Conservation (phyloP, 2,888 invertebrate species). For the Cryptocheilus praepositus region DNA sequence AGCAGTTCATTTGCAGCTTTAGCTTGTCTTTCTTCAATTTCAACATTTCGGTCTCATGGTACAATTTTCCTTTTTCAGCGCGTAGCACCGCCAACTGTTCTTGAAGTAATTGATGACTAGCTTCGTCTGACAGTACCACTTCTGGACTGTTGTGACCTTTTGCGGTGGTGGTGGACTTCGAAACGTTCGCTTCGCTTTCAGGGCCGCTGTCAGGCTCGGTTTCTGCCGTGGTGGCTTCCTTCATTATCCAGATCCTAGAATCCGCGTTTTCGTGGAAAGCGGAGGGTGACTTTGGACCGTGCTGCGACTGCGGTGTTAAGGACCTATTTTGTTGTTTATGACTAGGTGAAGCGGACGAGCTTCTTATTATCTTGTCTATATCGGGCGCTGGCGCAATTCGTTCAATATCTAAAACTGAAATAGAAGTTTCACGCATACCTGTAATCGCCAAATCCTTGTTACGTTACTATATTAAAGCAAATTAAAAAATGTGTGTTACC, state of each 20-base stretch:
- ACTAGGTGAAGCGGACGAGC: constrained; percentile 40
- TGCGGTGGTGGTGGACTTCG: constrained; percentile 28
- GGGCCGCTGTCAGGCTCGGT: constrained; percentile 58
- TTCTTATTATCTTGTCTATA: constrained; percentile 53
- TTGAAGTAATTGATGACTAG: constrained; percentile 64
- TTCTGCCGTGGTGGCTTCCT: constrained; percentile 49
- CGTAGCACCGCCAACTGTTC: constrained; percentile 70
- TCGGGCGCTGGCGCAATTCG: constrained; percentile 50
- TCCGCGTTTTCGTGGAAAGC: constrained; percentile 56
- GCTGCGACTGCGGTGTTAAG: constrained; percentile 44
- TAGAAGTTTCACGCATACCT: constrained; percentile 5
- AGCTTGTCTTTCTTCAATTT: constrained; percentile 75
- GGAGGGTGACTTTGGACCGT: constrained; percentile 48
- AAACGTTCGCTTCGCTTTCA: constrained; percentile 40
- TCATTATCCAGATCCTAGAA: constrained; percentile 66
- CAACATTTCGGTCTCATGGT: constrained; percentile 69
- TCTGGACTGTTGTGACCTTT: constrained; percentile 43
- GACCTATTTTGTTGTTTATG: constrained; percentile 42
- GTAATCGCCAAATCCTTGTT: background rate
- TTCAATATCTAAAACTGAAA: constrained; percentile 62
- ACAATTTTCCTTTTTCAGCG: constrained; percentile 66
- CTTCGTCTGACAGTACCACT: constrained; percentile 62
- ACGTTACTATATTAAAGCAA: background rate
- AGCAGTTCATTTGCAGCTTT: constrained; percentile 68
- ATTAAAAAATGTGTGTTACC: constrained; percentile 45